Conservation (phyloP, 2,797 vertebrate species). For the Odontamblyopus lacepedii region DNA sequence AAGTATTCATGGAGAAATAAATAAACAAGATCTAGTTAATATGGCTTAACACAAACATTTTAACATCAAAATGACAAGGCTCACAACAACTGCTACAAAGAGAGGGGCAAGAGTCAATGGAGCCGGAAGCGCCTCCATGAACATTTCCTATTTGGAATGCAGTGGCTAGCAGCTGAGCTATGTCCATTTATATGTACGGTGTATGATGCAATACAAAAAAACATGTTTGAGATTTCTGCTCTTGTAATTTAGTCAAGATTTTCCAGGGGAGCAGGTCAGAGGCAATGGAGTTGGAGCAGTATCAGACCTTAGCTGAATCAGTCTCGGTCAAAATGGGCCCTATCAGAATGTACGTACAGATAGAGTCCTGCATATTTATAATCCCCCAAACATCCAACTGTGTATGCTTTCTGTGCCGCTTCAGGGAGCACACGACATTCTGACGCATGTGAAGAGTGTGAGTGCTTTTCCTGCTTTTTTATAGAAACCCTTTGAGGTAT, state of each 20-base stretch:
- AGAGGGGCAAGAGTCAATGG: too few relatives aligned
- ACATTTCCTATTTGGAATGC: too few relatives aligned
- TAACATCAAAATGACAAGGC: too few relatives aligned
- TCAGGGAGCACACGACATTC: constrained; percentile 12
- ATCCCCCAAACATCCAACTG: constrained; percentile 16
- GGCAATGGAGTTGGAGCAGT: constrained; percentile 54
- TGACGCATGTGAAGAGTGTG: constrained; percentile 8
- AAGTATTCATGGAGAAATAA: too few relatives aligned
- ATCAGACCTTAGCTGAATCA: constrained; percentile 41
- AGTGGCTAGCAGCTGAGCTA: too few relatives aligned
- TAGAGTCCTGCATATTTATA: constrained; percentile 40
- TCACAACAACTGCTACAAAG: too few relatives aligned
- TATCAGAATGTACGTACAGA: constrained; percentile 6
- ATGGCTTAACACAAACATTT: too few relatives aligned
- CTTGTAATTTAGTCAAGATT: neutral
- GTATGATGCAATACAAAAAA: neutral
- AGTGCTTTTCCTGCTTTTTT: constrained; percentile 13
- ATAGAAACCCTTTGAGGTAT: constrained; percentile 22
- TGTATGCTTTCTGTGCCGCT: neutral
- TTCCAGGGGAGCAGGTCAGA: constrained; percentile 32
- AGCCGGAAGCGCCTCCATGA: too few relatives aligned
- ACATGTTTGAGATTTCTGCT: neutral
- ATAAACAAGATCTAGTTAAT: too few relatives aligned
- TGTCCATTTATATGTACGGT: too few relatives aligned
- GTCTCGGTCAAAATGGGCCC: constrained; percentile 26